phyloP scores from a whole-genome alignment of 2,797 vertebrate genomes.

The Labroides dimidiatus region DNA sequence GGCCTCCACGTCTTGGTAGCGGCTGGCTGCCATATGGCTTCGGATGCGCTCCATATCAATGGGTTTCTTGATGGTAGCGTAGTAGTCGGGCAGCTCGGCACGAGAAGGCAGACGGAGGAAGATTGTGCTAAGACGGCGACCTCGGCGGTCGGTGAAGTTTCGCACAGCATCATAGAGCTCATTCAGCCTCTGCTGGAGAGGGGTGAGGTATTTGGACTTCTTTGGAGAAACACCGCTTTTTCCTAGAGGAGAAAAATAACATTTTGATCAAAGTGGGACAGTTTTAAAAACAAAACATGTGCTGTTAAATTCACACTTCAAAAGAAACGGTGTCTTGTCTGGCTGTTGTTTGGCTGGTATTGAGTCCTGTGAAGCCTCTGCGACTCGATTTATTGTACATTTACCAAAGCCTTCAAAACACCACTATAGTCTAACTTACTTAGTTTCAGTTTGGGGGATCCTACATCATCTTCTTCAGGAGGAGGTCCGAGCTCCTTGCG shows the following conservation, averaged over 20 bases:
- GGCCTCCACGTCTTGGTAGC: slow-evolving; percentile 96
- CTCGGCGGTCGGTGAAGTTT: slow-evolving; percentile 95
- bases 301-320: too few relatives aligned
- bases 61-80: slow-evolving; percentile 96
- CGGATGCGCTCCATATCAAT: slow-evolving; percentile 98
- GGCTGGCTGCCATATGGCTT: slow-evolving; percentile 95
- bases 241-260: slow-evolving; percentile 68
- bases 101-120: slow-evolving; percentile 96
- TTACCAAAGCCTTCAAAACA: not conserved
- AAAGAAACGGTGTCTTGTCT: too few relatives aligned
- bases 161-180: slow-evolving; percentile 97
- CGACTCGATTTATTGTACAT: too few relatives aligned
- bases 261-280: too few relatives aligned
- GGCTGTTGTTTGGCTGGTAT: too few relatives aligned
- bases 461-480: slow-evolving; percentile 93
- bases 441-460: slow-evolving; percentile 96
- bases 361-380: too few relatives aligned
- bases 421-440: slow-evolving; percentile 82
- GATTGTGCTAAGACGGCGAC: slow-evolving; percentile 95
- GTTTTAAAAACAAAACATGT: too few relatives aligned
- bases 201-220: slow-evolving; percentile 96
- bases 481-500: slow-evolving; percentile 94
- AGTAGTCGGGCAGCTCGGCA: slow-evolving; percentile 97
- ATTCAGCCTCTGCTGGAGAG: slow-evolving; percentile 95
- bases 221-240: slow-evolving; percentile 96